Evolutionary conservation across 2,797 vertebrate species (phyloP).

Genomic region (Lagodon rhomboides): DNA sequence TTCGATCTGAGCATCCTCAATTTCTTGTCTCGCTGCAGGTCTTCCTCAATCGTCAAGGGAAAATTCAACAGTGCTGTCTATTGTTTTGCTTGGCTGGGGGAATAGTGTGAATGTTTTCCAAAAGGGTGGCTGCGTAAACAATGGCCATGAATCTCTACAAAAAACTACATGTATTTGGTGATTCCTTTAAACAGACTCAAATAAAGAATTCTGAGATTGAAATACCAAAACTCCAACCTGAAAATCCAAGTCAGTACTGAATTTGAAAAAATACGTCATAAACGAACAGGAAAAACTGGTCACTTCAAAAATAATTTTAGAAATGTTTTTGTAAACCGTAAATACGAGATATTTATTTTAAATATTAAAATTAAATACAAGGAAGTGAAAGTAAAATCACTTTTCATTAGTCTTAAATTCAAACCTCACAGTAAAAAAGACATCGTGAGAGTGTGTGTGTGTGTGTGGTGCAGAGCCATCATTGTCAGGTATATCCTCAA

Average conservation of each 20-base stretch:
- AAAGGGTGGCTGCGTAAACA: not conserved
- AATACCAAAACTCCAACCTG: not conserved
- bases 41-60: not conserved
- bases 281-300: no score
- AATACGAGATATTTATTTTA: no score
- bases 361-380: no score
- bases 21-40: slow-evolving; percentile 2
- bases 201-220: not conserved
- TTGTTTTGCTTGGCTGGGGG: not conserved
- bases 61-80: not conserved
- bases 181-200: not conserved
- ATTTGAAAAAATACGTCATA: not conserved
- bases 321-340: no score
- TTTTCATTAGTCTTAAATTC: no score
- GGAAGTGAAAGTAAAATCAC: no score
- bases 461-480: no score
- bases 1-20: not conserved
- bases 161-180: not conserved
- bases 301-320: no score
- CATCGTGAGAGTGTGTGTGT: no score
- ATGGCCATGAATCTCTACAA: no score
- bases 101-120: not conserved
- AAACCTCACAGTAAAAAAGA: no score
- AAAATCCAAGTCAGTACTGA: slow-evolving; percentile 17
- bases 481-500: no score